phyloP scores from a whole-genome alignment of 2,797 vertebrate species.

The Sebastes nivosus region DNA sequence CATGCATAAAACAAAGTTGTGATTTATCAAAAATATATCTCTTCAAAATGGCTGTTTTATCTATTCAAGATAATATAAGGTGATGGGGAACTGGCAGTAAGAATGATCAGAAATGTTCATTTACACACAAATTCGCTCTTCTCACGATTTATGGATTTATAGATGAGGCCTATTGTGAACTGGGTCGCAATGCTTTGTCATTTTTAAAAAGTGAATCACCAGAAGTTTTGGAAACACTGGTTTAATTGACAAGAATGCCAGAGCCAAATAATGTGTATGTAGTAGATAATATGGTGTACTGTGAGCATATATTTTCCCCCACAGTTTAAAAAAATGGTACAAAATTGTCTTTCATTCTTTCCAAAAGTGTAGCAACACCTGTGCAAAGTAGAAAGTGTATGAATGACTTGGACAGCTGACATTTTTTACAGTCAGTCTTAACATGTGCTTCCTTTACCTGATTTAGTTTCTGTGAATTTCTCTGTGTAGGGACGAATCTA shows the following conservation, averaged over 20 bases:
- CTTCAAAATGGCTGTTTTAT: no score
- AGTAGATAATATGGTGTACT: background rate
- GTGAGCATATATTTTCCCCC: background rate
- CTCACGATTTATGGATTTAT: no score
- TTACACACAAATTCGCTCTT: no score
- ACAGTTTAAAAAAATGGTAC: background rate
- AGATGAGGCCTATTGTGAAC: no score
- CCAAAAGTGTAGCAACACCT: background rate
- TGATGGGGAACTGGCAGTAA: no score
- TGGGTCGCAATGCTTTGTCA: no score
- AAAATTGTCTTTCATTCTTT: background rate
- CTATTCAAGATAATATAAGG: no score
- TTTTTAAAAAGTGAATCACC: no score
- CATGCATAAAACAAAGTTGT: no score
- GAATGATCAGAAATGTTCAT: no score
- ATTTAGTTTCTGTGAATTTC: background rate
- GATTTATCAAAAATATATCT: no score
- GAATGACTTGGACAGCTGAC: background rate
- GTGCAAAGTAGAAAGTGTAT: background rate
- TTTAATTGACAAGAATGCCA: background rate
- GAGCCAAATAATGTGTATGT: background rate
- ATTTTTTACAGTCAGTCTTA: background rate
- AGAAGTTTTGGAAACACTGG: background rate
- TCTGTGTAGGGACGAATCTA: constrained; percentile 58
- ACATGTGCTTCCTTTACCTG: background rate